A percentile compares a stretch with the other conserved stretches of the same genome.
Evolutionary conservation across 2,888 invertebrate genomes (phyloP).

Genomic region (Proisotoma minuta): DNA sequence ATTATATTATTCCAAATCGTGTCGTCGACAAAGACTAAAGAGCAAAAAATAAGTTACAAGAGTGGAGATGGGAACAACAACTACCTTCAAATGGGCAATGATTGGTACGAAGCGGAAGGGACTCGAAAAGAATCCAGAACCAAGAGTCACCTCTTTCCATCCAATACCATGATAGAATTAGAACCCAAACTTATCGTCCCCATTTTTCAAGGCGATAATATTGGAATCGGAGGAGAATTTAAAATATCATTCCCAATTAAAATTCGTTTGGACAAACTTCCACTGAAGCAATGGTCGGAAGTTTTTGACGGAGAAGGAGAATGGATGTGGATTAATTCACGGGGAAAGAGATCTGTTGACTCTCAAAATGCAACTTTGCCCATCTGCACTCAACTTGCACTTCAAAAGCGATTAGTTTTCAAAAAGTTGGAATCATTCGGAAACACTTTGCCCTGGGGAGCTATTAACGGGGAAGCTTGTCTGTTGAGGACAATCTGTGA

Average conservation of each 20-base stretch:
- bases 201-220: neutral
- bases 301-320: neutral
- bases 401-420: constrained; percentile 15
- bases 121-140: neutral
- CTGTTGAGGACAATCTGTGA: constrained; percentile 42
- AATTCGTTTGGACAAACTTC: neutral
- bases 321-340: neutral
- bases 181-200: constrained; percentile 16
- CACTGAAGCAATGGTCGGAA: neutral
- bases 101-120: neutral
- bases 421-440: constrained; percentile 33
- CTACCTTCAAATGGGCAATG: neutral
- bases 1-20: too few relatives aligned
- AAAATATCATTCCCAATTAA: constrained; percentile 12
- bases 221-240: neutral
- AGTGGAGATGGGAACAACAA: too few relatives aligned
- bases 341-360: neutral
- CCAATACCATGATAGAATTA: constrained; percentile 12
- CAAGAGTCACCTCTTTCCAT: too few relatives aligned
- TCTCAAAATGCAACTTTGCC: neutral
- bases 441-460: constrained; percentile 18
- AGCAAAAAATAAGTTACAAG: too few relatives aligned
- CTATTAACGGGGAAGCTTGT: constrained; percentile 24
- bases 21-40: too few relatives aligned
- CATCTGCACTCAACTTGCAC: neutral